These are phyloP conservation scores for Syngnathus typhle DNA, from an alignment of 2,113 vertebrate genomes.

Conservation along the genomic window DNA sequence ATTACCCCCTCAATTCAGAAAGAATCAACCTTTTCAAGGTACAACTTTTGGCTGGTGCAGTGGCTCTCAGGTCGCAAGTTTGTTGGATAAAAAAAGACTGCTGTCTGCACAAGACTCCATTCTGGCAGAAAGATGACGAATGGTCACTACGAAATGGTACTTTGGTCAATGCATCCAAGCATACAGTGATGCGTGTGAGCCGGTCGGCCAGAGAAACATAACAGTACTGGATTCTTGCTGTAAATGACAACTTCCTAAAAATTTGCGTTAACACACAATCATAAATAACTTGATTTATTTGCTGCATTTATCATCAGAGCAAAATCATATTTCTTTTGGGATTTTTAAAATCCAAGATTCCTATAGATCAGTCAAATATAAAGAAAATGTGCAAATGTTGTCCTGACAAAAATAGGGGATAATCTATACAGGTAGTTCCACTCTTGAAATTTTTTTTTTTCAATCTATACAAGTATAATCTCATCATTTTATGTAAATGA, in stretches of 20 bases:
- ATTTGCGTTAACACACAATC: neutral
- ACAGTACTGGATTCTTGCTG: neutral
- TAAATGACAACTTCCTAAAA: neutral
- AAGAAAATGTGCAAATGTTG: neutral
- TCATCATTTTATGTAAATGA: neutral
- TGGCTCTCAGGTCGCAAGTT: slow-evolving; percentile 41
- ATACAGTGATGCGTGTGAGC: slow-evolving; percentile 22
- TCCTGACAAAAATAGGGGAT: neutral
- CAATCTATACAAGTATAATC: too few species aligned
- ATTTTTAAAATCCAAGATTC: neutral
- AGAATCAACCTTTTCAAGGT: slow-evolving; percentile 54
- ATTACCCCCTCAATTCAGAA: slow-evolving; percentile 49
- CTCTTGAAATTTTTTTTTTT: too few species aligned
- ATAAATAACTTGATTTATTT: neutral
- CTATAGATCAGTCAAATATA: neutral
- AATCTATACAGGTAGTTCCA: too few species aligned
- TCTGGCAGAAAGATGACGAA: slow-evolving; percentile 38
- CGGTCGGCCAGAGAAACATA: slow-evolving; percentile 3
- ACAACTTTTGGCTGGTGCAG: slow-evolving; percentile 48
- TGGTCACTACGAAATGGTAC: slow-evolving; percentile 32
- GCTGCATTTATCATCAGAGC: neutral
- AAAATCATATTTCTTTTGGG: neutral
- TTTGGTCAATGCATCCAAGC: slow-evolving; percentile 16
- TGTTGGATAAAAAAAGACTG: slow-evolving; percentile 43
- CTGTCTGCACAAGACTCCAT: slow-evolving; percentile 47